Percentiles rank a stretch among this genome's conserved stretches.
phyloP scores from a whole-genome alignment of 37 sponge, comb jelly and placozoan genomes.

The Aphrocallistes beatrix region DNA sequence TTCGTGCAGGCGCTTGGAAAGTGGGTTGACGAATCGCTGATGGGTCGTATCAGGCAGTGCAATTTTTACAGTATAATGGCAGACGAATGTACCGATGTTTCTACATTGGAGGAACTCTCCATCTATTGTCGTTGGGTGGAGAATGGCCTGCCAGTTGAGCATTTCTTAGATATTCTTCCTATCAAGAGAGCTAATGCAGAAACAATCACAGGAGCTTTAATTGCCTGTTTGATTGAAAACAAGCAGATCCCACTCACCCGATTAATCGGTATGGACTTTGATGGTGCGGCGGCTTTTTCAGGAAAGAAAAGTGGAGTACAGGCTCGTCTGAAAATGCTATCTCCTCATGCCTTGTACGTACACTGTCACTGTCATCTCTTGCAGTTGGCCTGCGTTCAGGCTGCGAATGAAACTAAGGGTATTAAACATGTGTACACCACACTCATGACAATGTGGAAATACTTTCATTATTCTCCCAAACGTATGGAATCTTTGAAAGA shows the following conservation, averaged over 20 bases:
- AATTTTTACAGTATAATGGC: neutral
- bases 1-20: neutral
- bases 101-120: neutral
- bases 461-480: neutral
- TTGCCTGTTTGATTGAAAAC: neutral
- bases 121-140: neutral
- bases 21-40: neutral
- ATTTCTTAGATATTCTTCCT: neutral
- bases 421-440: conserved; percentile 41
- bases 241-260: neutral
- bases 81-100: neutral
- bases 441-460: no score
- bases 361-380: conserved; percentile 15
- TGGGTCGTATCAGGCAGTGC: neutral
- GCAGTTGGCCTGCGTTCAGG: conserved; percentile 52
- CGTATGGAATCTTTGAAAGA: neutral
- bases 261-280: neutral
- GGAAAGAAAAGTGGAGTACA: no score
- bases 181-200: neutral
- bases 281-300: neutral
- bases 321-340: neutral
- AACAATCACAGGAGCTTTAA: neutral
- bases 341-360: neutral
- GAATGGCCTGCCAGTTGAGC: neutral
- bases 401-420: conserved; percentile 39